Evolutionary conservation across 2,888 invertebrate genomes (phyloP).

Genomic region (Aspidapion aeneum): DNA sequence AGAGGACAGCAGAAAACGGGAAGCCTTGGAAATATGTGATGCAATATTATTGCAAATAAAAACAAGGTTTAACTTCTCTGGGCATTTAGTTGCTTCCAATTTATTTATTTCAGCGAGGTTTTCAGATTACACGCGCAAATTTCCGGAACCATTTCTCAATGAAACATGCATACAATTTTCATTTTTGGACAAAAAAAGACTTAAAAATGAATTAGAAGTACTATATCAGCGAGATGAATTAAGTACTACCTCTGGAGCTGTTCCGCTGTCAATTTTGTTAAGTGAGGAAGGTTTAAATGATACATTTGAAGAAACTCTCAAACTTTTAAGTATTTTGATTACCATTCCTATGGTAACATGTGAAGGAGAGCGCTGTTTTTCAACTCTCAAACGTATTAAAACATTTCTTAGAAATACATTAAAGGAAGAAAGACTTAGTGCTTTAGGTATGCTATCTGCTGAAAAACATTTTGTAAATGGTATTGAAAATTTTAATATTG

Average conservation of each 20-base stretch:
- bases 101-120: slow-evolving; percentile 15
- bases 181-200: slow-evolving; percentile 15
- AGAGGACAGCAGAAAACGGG: slow-evolving; percentile 10
- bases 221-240: slow-evolving; percentile 17
- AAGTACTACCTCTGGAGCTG: slow-evolving; percentile 13
- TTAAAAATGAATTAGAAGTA: slow-evolving; percentile 19
- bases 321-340: not conserved
- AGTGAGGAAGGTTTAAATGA: slow-evolving; percentile 2
- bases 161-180: slow-evolving; percentile 13
- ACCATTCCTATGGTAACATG: slow-evolving; percentile 1
- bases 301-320: not conserved
- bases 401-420: not conserved
- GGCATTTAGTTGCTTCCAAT: slow-evolving; percentile 13
- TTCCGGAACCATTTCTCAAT: slow-evolving; percentile 13
- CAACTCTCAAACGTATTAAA: slow-evolving; percentile 2
- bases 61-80: slow-evolving; percentile 11
- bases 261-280: slow-evolving; percentile 14
- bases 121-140: slow-evolving; percentile 12
- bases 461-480: slow-evolving; percentile 3
- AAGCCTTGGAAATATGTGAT: slow-evolving; percentile 20
- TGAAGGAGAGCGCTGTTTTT: not conserved
- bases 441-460: not conserved
- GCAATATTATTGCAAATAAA: slow-evolving; percentile 14
- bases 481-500: slow-evolving; percentile 14
- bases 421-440: not conserved